Evolutionary conservation across 2,888 invertebrate genomes (phyloP).

Genomic region (Caenorhabditis japonica): DNA sequence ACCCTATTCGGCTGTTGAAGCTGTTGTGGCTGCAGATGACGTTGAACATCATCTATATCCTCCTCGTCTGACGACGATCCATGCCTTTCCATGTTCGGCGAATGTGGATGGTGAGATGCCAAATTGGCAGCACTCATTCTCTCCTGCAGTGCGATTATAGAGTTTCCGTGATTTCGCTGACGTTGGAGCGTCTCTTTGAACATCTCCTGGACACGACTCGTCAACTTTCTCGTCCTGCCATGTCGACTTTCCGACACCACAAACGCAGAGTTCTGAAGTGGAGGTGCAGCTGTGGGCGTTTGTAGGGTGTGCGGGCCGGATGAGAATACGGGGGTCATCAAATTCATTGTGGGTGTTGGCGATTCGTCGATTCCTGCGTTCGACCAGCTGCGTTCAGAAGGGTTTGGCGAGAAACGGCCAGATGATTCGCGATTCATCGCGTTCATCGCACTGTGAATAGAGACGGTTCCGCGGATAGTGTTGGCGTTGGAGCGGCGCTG

Average conservation of each 20-base stretch:
- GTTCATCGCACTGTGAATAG: conserved; percentile 5
- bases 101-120: conserved; percentile 10
- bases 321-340: conserved; percentile 19
- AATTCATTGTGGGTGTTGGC: conserved; percentile 27
- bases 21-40: neutral
- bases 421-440: conserved; percentile 33
- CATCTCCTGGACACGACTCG: conserved; percentile 75
- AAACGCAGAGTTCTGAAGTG: conserved; percentile 64
- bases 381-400: conserved; percentile 59
- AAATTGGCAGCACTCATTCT: conserved; percentile 25
- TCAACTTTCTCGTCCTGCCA: conserved; percentile 75
- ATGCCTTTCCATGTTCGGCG: neutral
- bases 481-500: conserved; percentile 49
- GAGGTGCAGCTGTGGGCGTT: conserved; percentile 27
- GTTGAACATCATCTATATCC: conserved; percentile 4
- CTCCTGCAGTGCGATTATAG: conserved; percentile 39
- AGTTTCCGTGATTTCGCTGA: conserved; percentile 54
- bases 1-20: too few species aligned
- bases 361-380: conserved; percentile 37
- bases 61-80: conserved; percentile 22
- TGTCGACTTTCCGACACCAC: conserved; percentile 71
- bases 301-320: conserved; percentile 32
- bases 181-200: conserved; percentile 68
- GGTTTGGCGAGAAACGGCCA: conserved; percentile 48
- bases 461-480: conserved; percentile 31